These are phyloP conservation scores for Deilephila elpenor DNA, from an alignment of 2,888 invertebrate genomes.

Conservation along the genomic window DNA sequence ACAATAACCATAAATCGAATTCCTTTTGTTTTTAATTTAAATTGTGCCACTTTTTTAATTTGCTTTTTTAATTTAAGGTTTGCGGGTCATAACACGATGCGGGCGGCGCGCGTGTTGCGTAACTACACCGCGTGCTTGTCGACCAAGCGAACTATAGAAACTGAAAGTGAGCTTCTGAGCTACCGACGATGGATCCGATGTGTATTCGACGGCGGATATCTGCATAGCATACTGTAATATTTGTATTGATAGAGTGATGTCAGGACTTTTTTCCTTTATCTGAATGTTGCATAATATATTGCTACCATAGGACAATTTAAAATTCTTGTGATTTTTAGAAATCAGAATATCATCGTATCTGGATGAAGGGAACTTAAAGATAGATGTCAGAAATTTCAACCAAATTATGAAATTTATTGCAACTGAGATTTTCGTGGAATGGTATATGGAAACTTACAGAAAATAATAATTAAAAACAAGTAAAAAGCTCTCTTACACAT, in stretches of 20 bases:
- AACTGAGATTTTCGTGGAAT: too few species aligned
- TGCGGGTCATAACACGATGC: conserved; percentile 48
- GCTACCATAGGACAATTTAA: too few species aligned
- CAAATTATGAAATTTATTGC: too few species aligned
- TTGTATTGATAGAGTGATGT: background rate
- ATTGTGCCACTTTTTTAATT: conserved; percentile 2
- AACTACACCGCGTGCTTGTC: conserved; percentile 66
- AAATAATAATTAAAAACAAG: too few species aligned
- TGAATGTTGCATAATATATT: too few species aligned
- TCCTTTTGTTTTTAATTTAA: background rate
- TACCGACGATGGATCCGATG: conserved; percentile 5
- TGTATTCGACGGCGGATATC: conserved; percentile 27
- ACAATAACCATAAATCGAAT: background rate
- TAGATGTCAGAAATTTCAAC: too few species aligned
- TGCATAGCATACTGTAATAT: background rate
- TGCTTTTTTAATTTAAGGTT: conserved; percentile 5
- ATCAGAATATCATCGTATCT: too few species aligned
- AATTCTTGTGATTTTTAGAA: too few species aligned
- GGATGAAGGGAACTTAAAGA: too few species aligned
- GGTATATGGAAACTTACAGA: too few species aligned
- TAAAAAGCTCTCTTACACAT: too few species aligned
- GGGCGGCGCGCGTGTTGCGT: conserved; percentile 64
- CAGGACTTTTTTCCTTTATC: background rate
- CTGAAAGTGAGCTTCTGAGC: conserved; percentile 69
- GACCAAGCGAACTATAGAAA: conserved; percentile 66